Percentiles rank a stretch among this genome's conserved stretches.
phyloP scores from a whole-genome alignment of 35 echinoderm and acorn worm species.

The Apostichopus parvimensis region DNA sequence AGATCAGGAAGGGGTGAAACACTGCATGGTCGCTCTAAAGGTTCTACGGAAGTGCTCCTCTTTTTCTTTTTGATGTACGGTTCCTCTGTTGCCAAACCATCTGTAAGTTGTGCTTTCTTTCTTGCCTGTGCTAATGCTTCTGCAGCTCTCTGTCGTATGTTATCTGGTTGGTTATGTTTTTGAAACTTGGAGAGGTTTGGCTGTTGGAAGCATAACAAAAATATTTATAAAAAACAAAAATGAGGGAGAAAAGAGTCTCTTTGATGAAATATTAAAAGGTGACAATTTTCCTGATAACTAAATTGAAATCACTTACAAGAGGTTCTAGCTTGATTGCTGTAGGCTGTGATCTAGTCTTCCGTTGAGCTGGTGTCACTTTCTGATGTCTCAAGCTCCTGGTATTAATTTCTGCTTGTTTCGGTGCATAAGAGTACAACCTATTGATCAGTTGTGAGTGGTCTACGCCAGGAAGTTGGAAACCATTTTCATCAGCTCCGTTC shows the following conservation, averaged over 20 bases:
- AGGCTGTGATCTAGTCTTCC: slow-evolving; percentile 69
- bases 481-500: slow-evolving; percentile 47
- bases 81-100: slow-evolving; percentile 50
- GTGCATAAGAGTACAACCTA: slow-evolving; percentile 95
- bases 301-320: slow-evolving; percentile 61
- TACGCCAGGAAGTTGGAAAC: slow-evolving; percentile 80
- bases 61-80: slow-evolving; percentile 86
- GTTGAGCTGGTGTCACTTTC: slow-evolving; percentile 78
- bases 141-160: slow-evolving; percentile 86
- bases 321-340: slow-evolving; percentile 87
- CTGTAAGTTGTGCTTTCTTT: slow-evolving; percentile 26
- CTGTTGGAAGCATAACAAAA: slow-evolving; percentile 43
- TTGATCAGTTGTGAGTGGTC: slow-evolving; percentile 88
- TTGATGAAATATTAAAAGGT: too few species aligned
- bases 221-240: not conserved
- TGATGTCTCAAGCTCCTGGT: slow-evolving; percentile 72
- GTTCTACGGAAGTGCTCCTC: slow-evolving; percentile 79
- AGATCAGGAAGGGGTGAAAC: slow-evolving; percentile 80
- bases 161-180: slow-evolving; percentile 85
- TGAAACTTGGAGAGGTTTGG: slow-evolving; percentile 92
- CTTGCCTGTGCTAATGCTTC: slow-evolving; percentile 65
- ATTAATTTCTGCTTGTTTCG: slow-evolving; percentile 69
- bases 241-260: too few species aligned
- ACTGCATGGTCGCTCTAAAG: slow-evolving; percentile 80
- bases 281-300: too few species aligned